A percentile compares a stretch with the other conserved stretches of the same genome.
phyloP scores from a whole-genome alignment of 2,113 vertebrate species.

The Perognathus longimembris region DNA sequence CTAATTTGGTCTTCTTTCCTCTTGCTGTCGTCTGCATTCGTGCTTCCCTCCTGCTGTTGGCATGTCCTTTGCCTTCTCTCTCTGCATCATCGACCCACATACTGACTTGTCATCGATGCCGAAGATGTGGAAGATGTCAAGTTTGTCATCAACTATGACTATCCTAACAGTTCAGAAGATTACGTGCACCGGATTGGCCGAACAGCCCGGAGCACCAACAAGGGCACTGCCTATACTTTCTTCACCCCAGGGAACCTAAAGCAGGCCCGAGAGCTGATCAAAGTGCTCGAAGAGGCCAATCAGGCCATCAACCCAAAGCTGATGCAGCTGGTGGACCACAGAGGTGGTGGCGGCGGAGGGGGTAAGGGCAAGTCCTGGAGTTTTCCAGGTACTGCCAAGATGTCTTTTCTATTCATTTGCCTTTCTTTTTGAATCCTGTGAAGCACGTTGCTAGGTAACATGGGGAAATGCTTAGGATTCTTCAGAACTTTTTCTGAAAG shows the following conservation, averaged over 20 bases:
- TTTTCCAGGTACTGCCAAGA: conserved; percentile 74
- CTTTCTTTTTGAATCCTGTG: neutral
- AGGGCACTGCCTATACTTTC: conserved; percentile 99
- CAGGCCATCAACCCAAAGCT: conserved; percentile 98
- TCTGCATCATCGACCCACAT: conserved; percentile 84
- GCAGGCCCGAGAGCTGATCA: conserved; percentile 96
- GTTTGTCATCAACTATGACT: conserved; percentile 99
- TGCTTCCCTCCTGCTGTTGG: conserved; percentile 89
- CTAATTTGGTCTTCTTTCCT: conserved; percentile 89
- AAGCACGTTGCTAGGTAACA: neutral
- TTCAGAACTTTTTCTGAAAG: neutral
- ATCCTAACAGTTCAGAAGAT: conserved; percentile 98
- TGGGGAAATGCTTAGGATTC: neutral
- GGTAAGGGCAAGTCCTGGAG: conserved; percentile 86
- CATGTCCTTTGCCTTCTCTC: conserved; percentile 89
- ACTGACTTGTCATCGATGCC: conserved; percentile 80
- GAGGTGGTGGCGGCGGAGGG: conserved; percentile 93
- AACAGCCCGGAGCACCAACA: conserved; percentile 98
- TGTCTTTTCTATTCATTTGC: neutral
- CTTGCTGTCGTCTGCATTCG: conserved; percentile 90
- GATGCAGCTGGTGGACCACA: conserved; percentile 95
- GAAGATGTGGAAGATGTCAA: conserved; percentile 99
- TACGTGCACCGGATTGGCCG: conserved; percentile 98
- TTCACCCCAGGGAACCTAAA: conserved; percentile 98
- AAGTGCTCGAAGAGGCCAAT: conserved; percentile 96